Evolutionary conservation across 2,113 vertebrate species (phyloP).

Genomic region (Lutjanus erythropterus): DNA sequence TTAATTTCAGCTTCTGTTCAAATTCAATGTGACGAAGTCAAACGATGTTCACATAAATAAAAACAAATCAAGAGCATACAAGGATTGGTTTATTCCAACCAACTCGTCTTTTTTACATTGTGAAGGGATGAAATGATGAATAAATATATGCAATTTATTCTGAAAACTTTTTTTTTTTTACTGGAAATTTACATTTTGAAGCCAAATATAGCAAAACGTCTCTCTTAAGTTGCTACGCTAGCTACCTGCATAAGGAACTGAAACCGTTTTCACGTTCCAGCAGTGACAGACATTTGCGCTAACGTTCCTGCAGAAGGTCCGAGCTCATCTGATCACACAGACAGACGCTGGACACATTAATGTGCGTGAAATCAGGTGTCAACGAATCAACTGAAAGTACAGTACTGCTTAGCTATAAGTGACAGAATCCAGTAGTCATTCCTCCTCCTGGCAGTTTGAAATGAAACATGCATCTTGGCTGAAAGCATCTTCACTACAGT

Average conservation of each 20-base stretch:
- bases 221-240: conserved; percentile 18
- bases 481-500: conserved; percentile 57
- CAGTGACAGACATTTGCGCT: conserved; percentile 4
- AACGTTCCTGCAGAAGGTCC: conserved; percentile 1
- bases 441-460: conserved; percentile 6
- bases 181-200: conserved; percentile 55
- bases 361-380: conserved; percentile 11
- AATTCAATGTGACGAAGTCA: conserved; percentile 15
- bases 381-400: neutral
- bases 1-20: conserved; percentile 7
- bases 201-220: conserved; percentile 40
- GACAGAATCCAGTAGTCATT: conserved; percentile 11
- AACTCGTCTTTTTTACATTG: conserved; percentile 50
- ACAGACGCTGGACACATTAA: neutral
- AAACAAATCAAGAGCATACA: conserved; percentile 42
- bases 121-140: conserved; percentile 62
- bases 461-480: conserved; percentile 67
- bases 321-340: neutral
- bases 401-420: neutral
- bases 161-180: conserved; percentile 31
- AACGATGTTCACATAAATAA: conserved; percentile 34
- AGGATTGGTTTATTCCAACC: conserved; percentile 72
- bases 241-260: conserved; percentile 24
- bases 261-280: neutral
- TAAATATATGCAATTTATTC: conserved; percentile 63